Evolutionary conservation across 37 sponge, comb jelly and placozoan genomes (phyloP), one percentile per base, ranked within the genome.

Genomic region (Agelas oroides): DNA sequence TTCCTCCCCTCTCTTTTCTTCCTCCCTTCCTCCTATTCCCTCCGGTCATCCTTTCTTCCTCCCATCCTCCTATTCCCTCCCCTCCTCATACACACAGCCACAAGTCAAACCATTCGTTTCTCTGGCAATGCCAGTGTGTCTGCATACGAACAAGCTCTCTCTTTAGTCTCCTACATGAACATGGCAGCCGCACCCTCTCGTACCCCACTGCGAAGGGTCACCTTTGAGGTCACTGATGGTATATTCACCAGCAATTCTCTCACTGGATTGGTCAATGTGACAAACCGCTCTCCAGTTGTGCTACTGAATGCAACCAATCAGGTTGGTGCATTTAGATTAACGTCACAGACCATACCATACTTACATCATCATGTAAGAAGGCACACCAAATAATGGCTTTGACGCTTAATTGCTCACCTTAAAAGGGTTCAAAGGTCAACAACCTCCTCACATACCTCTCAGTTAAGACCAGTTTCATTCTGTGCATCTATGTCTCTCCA

Each of bases 161-260:
- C 55, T 0, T 54, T 87, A 1, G 41, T 87, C 52, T 46, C 75
- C 34, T 92, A 92, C 76, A 11, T 27, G n/a, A 83, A 92, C 70
- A 57, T 27, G 0, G 88, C 83, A 0, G 17, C 65, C 40, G 88
- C 87, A 56, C 92, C 92, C 25, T 65, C 79, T 17, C 68, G 16
- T 19, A 79, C 39, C 5, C 39, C 65, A 30, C 14, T 57, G 5
- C 28, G 92, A 2, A 27, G 19, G 19, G 27, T 92, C 33, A 1
- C 36, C 6, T 76, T 79, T 62, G 55, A 23, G 38, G 92, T 87
- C 53, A 79, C 54, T 79, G 92, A 92, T 74, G 92, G 88, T 12
- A 11, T 65, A 24, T 80, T 80, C 76, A 21, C 0, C 36, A 84
- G 88, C 74, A 73, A 87, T 62, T 36, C 27, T 13, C 56, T 67